A percentile compares a stretch with the other conserved stretches of the same genome.
Evolutionary conservation across 2,113 vertebrate species (phyloP).

Genomic region (Antechinus stuartii): DNA sequence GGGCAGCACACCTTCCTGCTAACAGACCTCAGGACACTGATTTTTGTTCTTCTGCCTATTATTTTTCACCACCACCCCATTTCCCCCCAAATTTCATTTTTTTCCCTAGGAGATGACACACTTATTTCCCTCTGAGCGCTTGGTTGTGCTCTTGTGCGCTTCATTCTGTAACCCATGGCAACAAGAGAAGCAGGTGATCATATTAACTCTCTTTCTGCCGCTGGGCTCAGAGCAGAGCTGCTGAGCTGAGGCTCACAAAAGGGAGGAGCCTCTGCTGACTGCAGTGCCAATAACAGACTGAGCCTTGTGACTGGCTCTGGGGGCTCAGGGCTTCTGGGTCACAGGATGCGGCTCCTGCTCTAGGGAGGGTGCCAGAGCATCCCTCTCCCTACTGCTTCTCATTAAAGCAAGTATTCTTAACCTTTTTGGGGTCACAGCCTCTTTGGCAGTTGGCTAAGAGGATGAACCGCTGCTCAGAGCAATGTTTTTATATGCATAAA

Average conservation of each 20-base stretch:
- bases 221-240: background rate
- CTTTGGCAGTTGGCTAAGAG: background rate
- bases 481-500: background rate
- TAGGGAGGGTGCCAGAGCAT: background rate
- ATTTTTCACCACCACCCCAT: constrained; percentile 55
- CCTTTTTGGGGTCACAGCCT: background rate
- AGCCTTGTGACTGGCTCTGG: constrained; percentile 50
- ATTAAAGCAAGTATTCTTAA: background rate
- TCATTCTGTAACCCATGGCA: constrained; percentile 81
- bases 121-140: constrained; percentile 49
- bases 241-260: background rate
- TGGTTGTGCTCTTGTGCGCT: constrained; percentile 53
- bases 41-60: constrained; percentile 60
- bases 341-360: constrained; percentile 32
- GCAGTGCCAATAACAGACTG: constrained; percentile 57
- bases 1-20: constrained; percentile 19
- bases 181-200: constrained; percentile 72
- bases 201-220: constrained; percentile 8
- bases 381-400: constrained; percentile 31
- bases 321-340: constrained; percentile 42
- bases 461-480: background rate
- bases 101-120: constrained; percentile 58
- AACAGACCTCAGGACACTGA: constrained; percentile 39
- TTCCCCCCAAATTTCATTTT: constrained; percentile 29
- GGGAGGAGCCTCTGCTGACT: background rate